phyloP scores from a whole-genome alignment of 2,113 vertebrate genomes.

The Ardeotis arabs region DNA sequence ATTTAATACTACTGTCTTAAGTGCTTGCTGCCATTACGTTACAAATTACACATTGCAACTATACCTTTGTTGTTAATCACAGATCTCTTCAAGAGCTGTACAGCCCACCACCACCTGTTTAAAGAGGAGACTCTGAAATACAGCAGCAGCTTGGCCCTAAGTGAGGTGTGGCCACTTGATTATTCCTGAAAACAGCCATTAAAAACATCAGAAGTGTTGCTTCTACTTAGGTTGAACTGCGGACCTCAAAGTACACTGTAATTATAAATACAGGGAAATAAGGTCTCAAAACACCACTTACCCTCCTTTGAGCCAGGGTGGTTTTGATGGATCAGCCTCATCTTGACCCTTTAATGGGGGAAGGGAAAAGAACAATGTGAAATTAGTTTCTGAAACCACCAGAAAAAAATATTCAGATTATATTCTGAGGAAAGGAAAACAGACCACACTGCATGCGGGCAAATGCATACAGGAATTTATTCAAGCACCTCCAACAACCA shows the following conservation, averaged over 20 bases:
- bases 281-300: constrained; percentile 72
- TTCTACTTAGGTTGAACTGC: not conserved
- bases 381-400: not conserved
- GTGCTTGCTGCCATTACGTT: not conserved
- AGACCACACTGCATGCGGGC: constrained; percentile 31
- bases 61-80: not conserved
- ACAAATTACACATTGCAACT: not conserved
- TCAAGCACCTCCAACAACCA: not conserved
- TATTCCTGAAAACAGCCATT: not conserved
- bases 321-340: constrained; percentile 80
- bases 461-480: not conserved
- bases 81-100: not conserved
- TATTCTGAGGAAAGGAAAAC: not conserved
- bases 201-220: not conserved
- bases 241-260: not conserved
- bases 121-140: not conserved
- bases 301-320: constrained; percentile 91
- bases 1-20: not conserved
- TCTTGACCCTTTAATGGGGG: constrained; percentile 75
- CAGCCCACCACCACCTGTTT: not conserved
- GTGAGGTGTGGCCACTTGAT: not conserved
- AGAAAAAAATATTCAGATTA: not conserved
- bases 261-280: not conserved
- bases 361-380: not conserved
- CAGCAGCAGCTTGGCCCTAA: not conserved